A percentile compares a stretch with the other conserved stretches of the same genome.
Conservation (phyloP, 2,888 invertebrate species). For the Metopia argyrocephala region DNA sequence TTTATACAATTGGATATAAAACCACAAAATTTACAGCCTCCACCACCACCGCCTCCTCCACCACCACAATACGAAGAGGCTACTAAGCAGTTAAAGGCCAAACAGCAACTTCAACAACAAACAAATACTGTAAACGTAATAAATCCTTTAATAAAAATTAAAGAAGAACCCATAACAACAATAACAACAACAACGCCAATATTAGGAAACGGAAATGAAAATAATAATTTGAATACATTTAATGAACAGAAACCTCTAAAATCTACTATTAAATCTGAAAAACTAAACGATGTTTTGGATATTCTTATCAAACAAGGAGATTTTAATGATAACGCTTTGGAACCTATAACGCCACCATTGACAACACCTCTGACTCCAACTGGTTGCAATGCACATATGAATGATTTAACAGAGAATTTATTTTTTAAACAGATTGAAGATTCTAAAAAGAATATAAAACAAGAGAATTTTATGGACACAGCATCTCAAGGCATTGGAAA, state of each 20-base stretch:
- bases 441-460: constrained; percentile 45
- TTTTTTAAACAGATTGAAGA: constrained; percentile 67
- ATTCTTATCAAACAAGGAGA: constrained; percentile 96
- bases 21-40: constrained; percentile 79
- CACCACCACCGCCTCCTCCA: constrained; percentile 79
- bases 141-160: constrained; percentile 60
- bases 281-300: constrained; percentile 88
- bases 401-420: constrained; percentile 68
- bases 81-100: constrained; percentile 80
- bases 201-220: constrained; percentile 31
- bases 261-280: constrained; percentile 75
- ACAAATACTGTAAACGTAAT: background rate
- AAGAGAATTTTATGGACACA: constrained; percentile 36
- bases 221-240: constrained; percentile 2
- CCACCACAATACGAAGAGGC: constrained; percentile 87
- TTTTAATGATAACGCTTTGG: constrained; percentile 87
- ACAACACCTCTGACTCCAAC: constrained; percentile 74
- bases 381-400: constrained; percentile 70
- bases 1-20: constrained; percentile 75
- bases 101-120: constrained; percentile 44
- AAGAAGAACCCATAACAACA: constrained; percentile 65
- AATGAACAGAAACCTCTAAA: constrained; percentile 66
- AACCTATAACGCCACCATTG: constrained; percentile 80
- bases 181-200: constrained; percentile 28
- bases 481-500: background rate